Evolutionary conservation across 2,797 vertebrate species (phyloP), one percentile per base, ranked within the genome.

Genomic region (Falco novaeseelandiae): DNA sequence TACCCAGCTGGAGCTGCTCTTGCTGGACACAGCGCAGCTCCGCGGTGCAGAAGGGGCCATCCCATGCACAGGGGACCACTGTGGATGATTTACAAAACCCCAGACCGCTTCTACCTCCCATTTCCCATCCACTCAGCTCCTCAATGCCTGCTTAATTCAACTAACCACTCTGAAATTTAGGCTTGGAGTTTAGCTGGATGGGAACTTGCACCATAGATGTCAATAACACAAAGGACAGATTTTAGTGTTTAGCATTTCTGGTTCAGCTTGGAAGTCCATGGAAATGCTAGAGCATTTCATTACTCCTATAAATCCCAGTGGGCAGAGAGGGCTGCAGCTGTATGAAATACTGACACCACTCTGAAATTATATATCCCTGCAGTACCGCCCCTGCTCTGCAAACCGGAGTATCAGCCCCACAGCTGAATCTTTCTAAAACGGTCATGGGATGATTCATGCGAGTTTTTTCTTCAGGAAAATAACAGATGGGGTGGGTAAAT

Each of bases 1-100:
- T 67, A 2, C 67, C 92, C 97, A 96, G 95, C 91, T 96, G 96
- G 83, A 83, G 88, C 83, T 34, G 73, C 77, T 32, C 62, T 5
- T 1, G 0, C 62, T 12, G 77, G 13, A 44, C 55, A 21, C 83
- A 38, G 58, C 46, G 4, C 46, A 34, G 62, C 66, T 38, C 76
- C 3, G 1, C 14, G 5, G 51, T 2, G 14, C 54, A 89, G n/a
- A 63, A 72, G 4, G 8, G 69, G 29, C 46, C 44, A 54, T 12
- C 55, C 86, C 73, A 8, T 1, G 26, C 73, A 30, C 51, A 14
- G 7, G 40, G 30, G 17, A 61, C 34, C 15, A 1, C 80, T 13
- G n/a, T 0, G 2, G 32, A 30, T 23, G 19, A 15, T 8, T 34
- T 51, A 30, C 11, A 82, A 54, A 42, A 25, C 15, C 51, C 26